Percentiles rank a stretch among this genome's conserved stretches.
These are phyloP conservation scores for Caenorhabditis doughertyi DNA, from an alignment of 2,888 invertebrate genomes.

Conservation along the genomic window DNA sequence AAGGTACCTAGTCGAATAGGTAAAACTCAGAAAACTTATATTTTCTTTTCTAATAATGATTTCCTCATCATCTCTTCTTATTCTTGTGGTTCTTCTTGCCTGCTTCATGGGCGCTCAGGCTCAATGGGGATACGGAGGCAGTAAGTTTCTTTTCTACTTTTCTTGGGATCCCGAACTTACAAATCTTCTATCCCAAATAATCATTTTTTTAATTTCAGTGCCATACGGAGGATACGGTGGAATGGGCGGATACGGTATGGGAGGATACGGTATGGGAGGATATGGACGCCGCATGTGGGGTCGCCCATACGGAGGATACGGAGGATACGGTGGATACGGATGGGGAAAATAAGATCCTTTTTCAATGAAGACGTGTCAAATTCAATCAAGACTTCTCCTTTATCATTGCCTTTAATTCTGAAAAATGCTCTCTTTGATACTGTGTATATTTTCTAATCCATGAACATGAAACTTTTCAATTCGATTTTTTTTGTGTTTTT, in stretches of 20 bases:
- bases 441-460: not conserved
- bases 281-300: constrained; percentile 26
- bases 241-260: constrained; percentile 47
- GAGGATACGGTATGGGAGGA: constrained; percentile 56
- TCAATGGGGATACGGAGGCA: constrained; percentile 58
- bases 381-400: constrained; percentile 1
- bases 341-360: constrained; percentile 39
- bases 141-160: constrained; percentile 29
- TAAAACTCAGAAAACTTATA: constrained; percentile 45
- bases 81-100: constrained; percentile 51
- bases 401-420: not conserved
- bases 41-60: constrained; percentile 25
- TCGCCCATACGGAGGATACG: constrained; percentile 36
- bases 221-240: constrained; percentile 56
- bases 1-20: constrained; percentile 13
- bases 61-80: constrained; percentile 37
- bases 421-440: not conserved
- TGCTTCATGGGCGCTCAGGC: constrained; percentile 51
- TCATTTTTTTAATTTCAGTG: constrained; percentile 6
- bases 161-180: not conserved
- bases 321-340: constrained; percentile 59
- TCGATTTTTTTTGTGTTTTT: too few relatives aligned
- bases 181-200: not conserved
- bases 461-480: not conserved
- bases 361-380: not conserved